phyloP scores from a whole-genome alignment of 2,888 invertebrate genomes.

The Drosophila nr. medialis region DNA sequence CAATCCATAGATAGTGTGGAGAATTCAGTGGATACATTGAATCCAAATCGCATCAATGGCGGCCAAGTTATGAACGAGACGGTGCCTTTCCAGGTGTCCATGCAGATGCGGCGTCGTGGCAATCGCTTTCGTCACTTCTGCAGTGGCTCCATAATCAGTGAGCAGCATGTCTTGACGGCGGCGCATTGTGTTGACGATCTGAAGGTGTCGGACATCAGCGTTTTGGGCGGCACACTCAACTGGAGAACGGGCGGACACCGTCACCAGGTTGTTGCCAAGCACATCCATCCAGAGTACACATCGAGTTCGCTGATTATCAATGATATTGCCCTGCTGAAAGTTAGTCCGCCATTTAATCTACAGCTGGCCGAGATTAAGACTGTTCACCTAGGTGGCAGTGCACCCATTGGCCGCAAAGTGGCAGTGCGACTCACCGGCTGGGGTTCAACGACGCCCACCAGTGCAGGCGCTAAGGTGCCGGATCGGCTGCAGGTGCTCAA shows the following conservation, averaged over 20 bases:
- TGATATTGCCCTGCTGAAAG: constrained; percentile 82
- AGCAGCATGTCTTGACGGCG: constrained; percentile 82
- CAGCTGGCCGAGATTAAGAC: constrained; percentile 58
- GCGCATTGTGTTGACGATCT: constrained; percentile 82
- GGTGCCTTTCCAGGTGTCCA: constrained; percentile 83
- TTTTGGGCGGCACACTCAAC: constrained; percentile 73
- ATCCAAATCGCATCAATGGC: constrained; percentile 71
- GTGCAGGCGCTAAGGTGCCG: constrained; percentile 68
- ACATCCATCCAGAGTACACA: constrained; percentile 78
- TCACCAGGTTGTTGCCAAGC: constrained; percentile 66
- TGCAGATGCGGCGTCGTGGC: constrained; percentile 70
- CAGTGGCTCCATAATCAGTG: constrained; percentile 82
- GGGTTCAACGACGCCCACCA: constrained; percentile 77
- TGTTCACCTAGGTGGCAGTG: constrained; percentile 61
- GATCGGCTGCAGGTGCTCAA: constrained; percentile 79
- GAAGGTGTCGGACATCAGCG: constrained; percentile 63
- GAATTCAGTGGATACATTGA: not conserved
- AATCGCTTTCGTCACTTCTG: constrained; percentile 82
- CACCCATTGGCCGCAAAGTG: constrained; percentile 69
- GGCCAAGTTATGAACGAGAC: constrained; percentile 68
- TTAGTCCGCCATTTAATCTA: constrained; percentile 75
- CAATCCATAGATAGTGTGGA: not conserved
- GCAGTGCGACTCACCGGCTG: constrained; percentile 82
- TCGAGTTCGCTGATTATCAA: constrained; percentile 67
- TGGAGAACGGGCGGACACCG: constrained; percentile 76